Evolutionary conservation across 2,888 invertebrate genomes (phyloP), one percentile per base, ranked within the genome.

Genomic region (Limnephilus auricula): DNA sequence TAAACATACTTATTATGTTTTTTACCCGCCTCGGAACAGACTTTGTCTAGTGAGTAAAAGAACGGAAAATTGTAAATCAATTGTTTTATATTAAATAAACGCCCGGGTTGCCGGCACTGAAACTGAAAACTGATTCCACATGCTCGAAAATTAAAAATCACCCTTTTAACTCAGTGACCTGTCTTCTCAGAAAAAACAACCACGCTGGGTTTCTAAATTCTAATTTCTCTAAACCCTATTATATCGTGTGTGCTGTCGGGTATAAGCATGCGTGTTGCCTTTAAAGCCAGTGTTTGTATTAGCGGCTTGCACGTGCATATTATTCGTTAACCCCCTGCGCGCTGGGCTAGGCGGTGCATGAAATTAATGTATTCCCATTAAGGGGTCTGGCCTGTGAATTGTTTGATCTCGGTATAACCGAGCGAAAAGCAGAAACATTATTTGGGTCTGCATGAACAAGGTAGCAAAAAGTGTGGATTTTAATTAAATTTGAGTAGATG

Each of bases 361-460:
- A 88, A 88, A 88, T 88, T 88, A 88, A 88, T 79, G 87, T 88
- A 79, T 88, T 88, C 79, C 78, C 87, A 88, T 88, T 88, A 78
- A 88, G 37, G 78, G 87, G 87, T 88, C 78, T 78, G 37, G 25
- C 87, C 78, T n/a, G 37, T 78, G 87, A 34, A 78, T 78, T 88
- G 32, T 88, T 78, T 78, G 78, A 34, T 34, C 78, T 78, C 83
- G 34, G 83, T n/a, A 65, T 65, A 65, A 65, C 65, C 65, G 65
- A 65, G 65, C 65, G 65, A 65, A 9, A 65, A 65, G 65, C 50
- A 50, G 45, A 45, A 45, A 50, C 50, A 18, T 50, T 65, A 65
- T 65, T n/a, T n/a, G 25, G 25, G 65, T 65, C 65, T 65, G 25
- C n/a, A 65, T 65, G 65, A 65, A n/a, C 65, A 65, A n/a, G 65